These are phyloP conservation scores for Amorpha juglandis DNA, from an alignment of 2,888 invertebrate species.

Conservation along the genomic window DNA sequence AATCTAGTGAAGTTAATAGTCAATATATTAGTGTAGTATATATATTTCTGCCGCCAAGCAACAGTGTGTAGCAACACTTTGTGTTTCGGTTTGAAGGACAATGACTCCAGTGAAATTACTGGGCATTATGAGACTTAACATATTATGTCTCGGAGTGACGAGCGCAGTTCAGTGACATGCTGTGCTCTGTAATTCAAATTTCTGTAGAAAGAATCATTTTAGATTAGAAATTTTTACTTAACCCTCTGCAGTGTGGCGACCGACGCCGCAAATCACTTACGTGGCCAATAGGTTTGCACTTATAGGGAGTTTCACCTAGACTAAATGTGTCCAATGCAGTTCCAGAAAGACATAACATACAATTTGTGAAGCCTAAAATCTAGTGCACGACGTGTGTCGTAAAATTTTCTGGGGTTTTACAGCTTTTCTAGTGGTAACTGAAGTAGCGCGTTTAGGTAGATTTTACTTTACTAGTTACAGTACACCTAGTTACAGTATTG, in stretches of 20 bases:
- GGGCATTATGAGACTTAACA: no score
- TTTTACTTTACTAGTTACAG: constrained; percentile 7
- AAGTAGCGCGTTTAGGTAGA: neutral
- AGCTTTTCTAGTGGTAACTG: neutral
- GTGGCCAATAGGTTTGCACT: neutral
- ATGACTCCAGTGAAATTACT: no score
- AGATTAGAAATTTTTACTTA: neutral
- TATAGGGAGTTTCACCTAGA: neutral
- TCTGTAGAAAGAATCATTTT: neutral
- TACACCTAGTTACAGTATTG: no score
- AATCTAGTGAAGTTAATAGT: neutral
- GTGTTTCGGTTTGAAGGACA: no score
- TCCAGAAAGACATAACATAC: constrained; percentile 6
- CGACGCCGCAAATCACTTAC: neutral
- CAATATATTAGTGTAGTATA: no score
- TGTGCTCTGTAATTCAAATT: no score
- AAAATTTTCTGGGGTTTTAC: constrained; percentile 11
- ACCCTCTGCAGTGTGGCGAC: neutral
- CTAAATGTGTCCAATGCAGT: neutral
- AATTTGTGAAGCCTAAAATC: constrained; percentile 18
- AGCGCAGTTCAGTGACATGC: no score
- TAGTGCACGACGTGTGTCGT: constrained; percentile 11
- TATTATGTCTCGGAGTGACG: no score
- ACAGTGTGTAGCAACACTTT: no score
- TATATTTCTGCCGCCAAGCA: no score